Conservation (phyloP, 1,140 invertebrate species). For the Drosophila tropicalis region DNA sequence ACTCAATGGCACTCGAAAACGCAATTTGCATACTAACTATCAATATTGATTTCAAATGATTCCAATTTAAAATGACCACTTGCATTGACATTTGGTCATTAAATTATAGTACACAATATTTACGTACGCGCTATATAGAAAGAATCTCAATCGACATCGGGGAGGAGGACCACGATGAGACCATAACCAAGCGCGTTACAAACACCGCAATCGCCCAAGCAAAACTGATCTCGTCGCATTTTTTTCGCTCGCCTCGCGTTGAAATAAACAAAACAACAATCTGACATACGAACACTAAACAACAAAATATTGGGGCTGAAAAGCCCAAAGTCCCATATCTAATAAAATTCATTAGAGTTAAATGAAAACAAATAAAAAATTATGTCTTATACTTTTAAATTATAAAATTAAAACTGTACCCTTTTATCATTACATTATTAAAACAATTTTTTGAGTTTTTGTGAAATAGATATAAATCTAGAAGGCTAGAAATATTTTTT, state of each 20-base stretch:
- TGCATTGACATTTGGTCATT: not conserved
- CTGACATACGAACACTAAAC: not conserved
- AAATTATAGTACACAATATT: constrained; percentile 6
- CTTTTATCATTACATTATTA: no score
- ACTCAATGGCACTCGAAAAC: not conserved
- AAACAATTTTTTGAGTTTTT: no score
- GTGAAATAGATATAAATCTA: no score
- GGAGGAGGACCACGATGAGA: not conserved
- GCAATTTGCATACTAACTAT: constrained; percentile 16
- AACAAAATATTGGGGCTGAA: constrained; percentile 20
- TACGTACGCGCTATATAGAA: constrained; percentile 5
- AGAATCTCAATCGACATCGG: not conserved
- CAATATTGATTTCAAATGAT: constrained; percentile 20
- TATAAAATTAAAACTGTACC: no score
- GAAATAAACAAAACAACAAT: constrained; percentile 26
- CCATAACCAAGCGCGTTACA: constrained; percentile 8
- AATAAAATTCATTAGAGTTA: no score
- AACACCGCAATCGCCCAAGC: constrained; percentile 26
- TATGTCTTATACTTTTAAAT: no score
- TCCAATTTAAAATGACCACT: constrained; percentile 1
- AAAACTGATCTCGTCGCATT: constrained; percentile 43
- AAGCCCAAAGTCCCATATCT: no score
- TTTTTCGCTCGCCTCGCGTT: constrained; percentile 19
- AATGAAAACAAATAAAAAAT: no score
- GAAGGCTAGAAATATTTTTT: no score